Conservation (phyloP, 1,140 invertebrate genomes). For the Brachionus paranguensis region DNA sequence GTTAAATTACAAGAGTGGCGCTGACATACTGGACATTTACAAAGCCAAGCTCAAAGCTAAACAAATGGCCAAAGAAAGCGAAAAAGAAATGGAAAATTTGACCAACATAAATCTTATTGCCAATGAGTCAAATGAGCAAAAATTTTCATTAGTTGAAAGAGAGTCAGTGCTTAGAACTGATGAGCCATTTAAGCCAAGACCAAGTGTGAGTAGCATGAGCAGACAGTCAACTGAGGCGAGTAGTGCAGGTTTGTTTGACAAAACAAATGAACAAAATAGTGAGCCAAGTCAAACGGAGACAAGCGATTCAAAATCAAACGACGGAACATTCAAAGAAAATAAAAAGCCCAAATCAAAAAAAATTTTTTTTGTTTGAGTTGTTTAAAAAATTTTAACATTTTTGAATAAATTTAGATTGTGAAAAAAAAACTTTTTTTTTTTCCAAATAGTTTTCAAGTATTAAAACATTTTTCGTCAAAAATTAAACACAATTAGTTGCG, state of each 20-base stretch:
- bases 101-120: not conserved
- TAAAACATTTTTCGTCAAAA: too few relatives aligned
- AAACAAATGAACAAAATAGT: not conserved
- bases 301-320: not conserved
- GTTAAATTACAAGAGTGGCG: conserved; percentile 5
- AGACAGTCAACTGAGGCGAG: not conserved
- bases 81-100: conserved; percentile 26
- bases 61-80: not conserved
- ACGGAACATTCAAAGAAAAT: not conserved
- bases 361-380: not conserved
- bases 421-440: too few relatives aligned
- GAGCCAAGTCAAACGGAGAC: not conserved
- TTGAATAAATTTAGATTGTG: not conserved
- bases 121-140: not conserved
- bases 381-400: not conserved
- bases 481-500: too few relatives aligned
- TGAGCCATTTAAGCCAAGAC: not conserved
- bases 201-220: not conserved
- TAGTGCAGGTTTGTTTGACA: not conserved
- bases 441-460: too few relatives aligned
- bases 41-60: conserved; percentile 13
- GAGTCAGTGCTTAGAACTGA: not conserved
- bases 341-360: conserved; percentile 1
- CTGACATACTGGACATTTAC: conserved; percentile 30
- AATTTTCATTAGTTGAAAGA: not conserved